Evolutionary conservation across 64 coral and sea anemone genomes (phyloP).

Genomic region (Dendronephthya gigantea): DNA sequence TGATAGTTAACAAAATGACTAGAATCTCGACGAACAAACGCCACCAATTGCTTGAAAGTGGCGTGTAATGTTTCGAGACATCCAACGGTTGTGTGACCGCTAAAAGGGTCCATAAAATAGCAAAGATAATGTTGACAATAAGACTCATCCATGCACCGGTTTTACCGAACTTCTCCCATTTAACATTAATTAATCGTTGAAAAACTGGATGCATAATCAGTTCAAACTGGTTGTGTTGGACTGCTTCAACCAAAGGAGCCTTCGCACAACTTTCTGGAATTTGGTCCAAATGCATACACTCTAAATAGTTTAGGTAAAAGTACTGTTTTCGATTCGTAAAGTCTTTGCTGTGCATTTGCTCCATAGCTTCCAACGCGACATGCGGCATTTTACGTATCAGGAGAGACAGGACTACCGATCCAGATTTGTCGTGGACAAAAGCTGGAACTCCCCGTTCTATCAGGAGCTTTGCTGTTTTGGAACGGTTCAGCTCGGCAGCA

Average conservation of each 20-base stretch:
- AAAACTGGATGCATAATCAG: slow-evolving; percentile 93
- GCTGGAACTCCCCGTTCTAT: slow-evolving; percentile 58
- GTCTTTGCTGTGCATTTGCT: slow-evolving; percentile 82
- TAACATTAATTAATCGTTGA: slow-evolving; percentile 82
- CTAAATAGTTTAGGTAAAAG: slow-evolving; percentile 81
- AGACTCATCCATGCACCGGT: slow-evolving; percentile 67
- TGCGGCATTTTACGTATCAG: slow-evolving; percentile 91
- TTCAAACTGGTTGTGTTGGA: slow-evolving; percentile 89
- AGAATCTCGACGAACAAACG: slow-evolving; percentile 38
- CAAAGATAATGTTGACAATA: slow-evolving; percentile 60
- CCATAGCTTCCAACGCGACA: slow-evolving; percentile 76
- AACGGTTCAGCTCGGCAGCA: slow-evolving; percentile 80
- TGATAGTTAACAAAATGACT: slow-evolving; percentile 62
- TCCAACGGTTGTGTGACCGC: slow-evolving; percentile 49
- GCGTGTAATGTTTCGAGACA: slow-evolving; percentile 40
- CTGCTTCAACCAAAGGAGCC: slow-evolving; percentile 65
- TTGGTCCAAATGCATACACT: slow-evolving; percentile 58
- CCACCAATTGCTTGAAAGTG: slow-evolving; percentile 76
- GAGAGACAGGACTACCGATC: slow-evolving; percentile 57
- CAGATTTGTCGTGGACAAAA: slow-evolving; percentile 62
- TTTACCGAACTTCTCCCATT: slow-evolving; percentile 79
- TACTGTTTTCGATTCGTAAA: slow-evolving; percentile 81
- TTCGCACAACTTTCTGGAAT: slow-evolving; percentile 82
- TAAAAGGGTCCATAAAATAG: slow-evolving; percentile 75
- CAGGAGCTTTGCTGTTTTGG: slow-evolving; percentile 62